A percentile compares a stretch with the other conserved stretches of the same genome.
phyloP scores from a whole-genome alignment of 1,140 invertebrate genomes.

The Parapsyche elsis region DNA sequence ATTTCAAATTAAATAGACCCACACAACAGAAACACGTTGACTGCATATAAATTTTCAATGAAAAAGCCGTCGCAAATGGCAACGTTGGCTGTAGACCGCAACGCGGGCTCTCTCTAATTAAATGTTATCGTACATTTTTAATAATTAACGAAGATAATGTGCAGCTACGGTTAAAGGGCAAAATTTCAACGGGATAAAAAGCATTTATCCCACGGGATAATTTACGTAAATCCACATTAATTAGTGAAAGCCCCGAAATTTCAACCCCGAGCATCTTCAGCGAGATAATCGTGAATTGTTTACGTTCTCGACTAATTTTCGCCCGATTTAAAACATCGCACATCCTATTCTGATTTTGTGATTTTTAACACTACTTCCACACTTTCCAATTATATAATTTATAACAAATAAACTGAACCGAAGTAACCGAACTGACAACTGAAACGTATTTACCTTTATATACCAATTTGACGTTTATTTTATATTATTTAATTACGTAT shows the following conservation, averaged over 20 bases:
- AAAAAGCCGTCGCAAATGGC: background rate
- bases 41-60: background rate
- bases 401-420: too few relatives aligned
- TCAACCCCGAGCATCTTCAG: background rate
- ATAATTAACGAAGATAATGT: constrained; percentile 9
- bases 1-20: background rate
- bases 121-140: constrained; percentile 4
- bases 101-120: background rate
- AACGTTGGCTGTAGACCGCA: background rate
- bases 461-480: too few relatives aligned
- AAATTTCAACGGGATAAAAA: constrained; percentile 29
- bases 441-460: too few relatives aligned
- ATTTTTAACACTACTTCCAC: too few relatives aligned
- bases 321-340: too few relatives aligned
- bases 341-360: too few relatives aligned
- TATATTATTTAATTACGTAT: too few relatives aligned
- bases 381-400: too few relatives aligned
- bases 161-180: background rate
- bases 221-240: constrained; percentile 43
- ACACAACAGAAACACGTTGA: background rate
- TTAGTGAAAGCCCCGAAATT: background rate
- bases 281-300: background rate
- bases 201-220: constrained; percentile 29
- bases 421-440: too few relatives aligned
- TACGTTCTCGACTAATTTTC: too few relatives aligned